A percentile compares a stretch with the other conserved stretches of the same genome.
Evolutionary conservation across 2,888 invertebrate genomes (phyloP).

Genomic region (Euspilapteryx auroguttella): DNA sequence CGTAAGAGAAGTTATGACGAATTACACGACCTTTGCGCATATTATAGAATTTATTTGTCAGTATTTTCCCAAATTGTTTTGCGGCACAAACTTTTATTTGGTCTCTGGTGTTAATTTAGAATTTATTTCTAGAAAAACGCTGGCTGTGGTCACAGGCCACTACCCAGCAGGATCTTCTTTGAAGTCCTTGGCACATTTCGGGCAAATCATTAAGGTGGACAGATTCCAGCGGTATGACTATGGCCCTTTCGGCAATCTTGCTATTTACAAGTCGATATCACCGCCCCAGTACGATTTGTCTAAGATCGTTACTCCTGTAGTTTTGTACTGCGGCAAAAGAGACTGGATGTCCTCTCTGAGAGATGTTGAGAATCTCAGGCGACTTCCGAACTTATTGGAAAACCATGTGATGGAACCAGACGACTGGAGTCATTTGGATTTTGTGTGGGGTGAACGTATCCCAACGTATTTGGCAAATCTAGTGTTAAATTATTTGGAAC

Average conservation of each 20-base stretch:
- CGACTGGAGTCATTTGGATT: conserved; percentile 70
- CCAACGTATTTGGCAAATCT: too few relatives aligned
- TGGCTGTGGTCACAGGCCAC: conserved; percentile 63
- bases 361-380: conserved; percentile 42
- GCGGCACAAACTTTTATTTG: too few relatives aligned
- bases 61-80: too few relatives aligned
- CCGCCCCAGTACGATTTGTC: conserved; percentile 33
- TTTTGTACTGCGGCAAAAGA: conserved; percentile 27
- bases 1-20: too few relatives aligned
- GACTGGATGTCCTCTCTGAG: conserved; percentile 44
- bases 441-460: too few relatives aligned
- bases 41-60: too few relatives aligned
- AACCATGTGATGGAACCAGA: conserved; percentile 45
- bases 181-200: conserved; percentile 47
- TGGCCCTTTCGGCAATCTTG: conserved; percentile 17
- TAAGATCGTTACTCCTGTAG: conserved; percentile 20
- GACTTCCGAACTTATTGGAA: conserved; percentile 50
- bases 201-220: conserved; percentile 26
- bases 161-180: conserved; percentile 61
- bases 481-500: too few relatives aligned
- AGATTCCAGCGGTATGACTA: conserved; percentile 32
- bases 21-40: too few relatives aligned
- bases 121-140: conserved; percentile 34
- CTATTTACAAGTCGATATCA: conserved; percentile 33
- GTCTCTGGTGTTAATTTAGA: conserved; percentile 19